Evolutionary conservation across 1,140 invertebrate species (phyloP).

Genomic region (Drosophila nikananu): DNA sequence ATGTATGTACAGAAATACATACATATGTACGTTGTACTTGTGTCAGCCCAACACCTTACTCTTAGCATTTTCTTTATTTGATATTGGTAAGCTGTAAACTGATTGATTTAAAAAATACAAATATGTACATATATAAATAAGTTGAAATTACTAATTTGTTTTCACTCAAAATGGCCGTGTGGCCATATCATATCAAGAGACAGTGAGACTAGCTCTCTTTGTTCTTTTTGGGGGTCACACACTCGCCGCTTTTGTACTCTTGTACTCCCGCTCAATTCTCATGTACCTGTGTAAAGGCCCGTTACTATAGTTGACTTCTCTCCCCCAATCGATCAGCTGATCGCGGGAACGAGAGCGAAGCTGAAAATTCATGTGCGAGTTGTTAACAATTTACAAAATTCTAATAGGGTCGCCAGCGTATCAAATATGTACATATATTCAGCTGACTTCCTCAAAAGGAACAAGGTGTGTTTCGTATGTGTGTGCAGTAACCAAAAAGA

Average conservation of each 20-base stretch:
- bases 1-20: neutral
- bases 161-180: slow-evolving; percentile 67
- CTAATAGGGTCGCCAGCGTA: slow-evolving; percentile 31
- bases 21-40: neutral
- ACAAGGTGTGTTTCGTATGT: slow-evolving; percentile 1
- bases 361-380: slow-evolving; percentile 17
- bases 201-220: slow-evolving; percentile 6
- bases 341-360: slow-evolving; percentile 29
- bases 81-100: slow-evolving; percentile 17
- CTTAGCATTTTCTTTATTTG: neutral
- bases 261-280: slow-evolving; percentile 11
- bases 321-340: slow-evolving; percentile 61
- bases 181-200: neutral
- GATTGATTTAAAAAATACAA: slow-evolving; percentile 29
- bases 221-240: slow-evolving; percentile 19
- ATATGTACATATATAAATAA: slow-evolving; percentile 40
- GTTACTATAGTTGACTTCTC: slow-evolving; percentile 24
- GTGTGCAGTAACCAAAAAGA: neutral
- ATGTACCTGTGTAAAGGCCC: slow-evolving; percentile 42
- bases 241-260: slow-evolving; percentile 18
- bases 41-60: neutral
- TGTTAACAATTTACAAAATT: slow-evolving; percentile 19
- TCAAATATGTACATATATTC: slow-evolving; percentile 12
- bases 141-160: slow-evolving; percentile 26
- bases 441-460: slow-evolving; percentile 34